A percentile compares a stretch with the other conserved stretches of the same genome.
phyloP scores from a whole-genome alignment of 1,140 invertebrate genomes.

The Heliothis virescens region DNA sequence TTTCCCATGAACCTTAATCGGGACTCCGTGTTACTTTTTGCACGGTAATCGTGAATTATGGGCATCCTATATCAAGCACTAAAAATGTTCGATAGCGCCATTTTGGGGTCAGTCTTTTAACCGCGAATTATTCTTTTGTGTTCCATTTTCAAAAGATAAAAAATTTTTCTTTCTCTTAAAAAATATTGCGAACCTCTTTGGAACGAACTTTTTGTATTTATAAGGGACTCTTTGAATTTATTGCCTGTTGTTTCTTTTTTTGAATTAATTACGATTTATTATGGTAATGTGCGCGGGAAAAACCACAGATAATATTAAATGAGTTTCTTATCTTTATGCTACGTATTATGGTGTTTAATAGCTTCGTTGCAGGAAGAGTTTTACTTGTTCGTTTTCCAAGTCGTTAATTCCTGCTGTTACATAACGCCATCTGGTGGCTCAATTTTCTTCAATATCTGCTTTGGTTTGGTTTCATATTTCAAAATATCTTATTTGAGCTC shows the following conservation, averaged over 20 bases:
- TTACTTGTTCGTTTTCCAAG: background rate
- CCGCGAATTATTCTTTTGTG: background rate
- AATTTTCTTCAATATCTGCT: slow-evolving; percentile 16
- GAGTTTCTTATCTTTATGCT: background rate
- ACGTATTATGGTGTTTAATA: background rate
- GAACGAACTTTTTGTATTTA: background rate
- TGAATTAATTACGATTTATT: background rate
- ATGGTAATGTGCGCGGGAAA: background rate
- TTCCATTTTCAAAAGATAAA: background rate
- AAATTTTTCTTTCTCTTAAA: background rate
- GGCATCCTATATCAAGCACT: slow-evolving; percentile 37
- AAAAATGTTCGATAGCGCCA: slow-evolving; percentile 18
- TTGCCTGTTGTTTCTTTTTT: background rate
- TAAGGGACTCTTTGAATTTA: background rate
- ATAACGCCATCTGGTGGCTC: background rate
- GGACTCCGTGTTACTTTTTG: slow-evolving; percentile 18
- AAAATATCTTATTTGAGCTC: background rate
- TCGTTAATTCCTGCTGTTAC: slow-evolving; percentile 24
- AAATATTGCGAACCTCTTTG: background rate
- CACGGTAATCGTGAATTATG: slow-evolving; percentile 36
- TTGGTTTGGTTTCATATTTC: slow-evolving; percentile 8
- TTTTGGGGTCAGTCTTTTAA: background rate
- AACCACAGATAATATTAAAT: background rate
- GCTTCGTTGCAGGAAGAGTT: slow-evolving; percentile 1
- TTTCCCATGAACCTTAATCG: slow-evolving; percentile 6